Evolutionary conservation across 2,797 vertebrate species (phyloP).

Genomic region (Danio tinwini): DNA sequence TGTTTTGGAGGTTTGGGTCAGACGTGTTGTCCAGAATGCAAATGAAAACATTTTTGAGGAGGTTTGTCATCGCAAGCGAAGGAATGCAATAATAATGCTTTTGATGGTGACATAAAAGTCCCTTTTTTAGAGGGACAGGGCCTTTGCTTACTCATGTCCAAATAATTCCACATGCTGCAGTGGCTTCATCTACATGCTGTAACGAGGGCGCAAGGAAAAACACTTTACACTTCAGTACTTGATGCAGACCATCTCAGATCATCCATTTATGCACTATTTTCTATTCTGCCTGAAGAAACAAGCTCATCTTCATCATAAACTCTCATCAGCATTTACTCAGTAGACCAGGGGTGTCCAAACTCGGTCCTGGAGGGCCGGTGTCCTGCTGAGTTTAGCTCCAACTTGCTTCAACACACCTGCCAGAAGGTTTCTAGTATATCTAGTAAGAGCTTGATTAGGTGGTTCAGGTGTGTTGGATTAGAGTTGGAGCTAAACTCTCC

Average conservation of each 20-base stretch:
- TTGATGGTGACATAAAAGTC: constrained; percentile 64
- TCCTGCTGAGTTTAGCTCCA: no score
- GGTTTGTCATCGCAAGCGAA: constrained; percentile 69
- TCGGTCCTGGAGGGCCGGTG: no score
- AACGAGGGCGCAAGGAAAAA: constrained; percentile 14
- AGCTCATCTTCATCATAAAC: no score
- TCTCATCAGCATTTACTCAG: no score
- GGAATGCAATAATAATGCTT: constrained; percentile 65
- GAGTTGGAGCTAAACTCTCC: no score
- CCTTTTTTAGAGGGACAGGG: constrained; percentile 56
- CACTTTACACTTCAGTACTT: constrained; percentile 14
- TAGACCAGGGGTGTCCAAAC: no score
- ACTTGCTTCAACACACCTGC: no score
- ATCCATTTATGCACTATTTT: no score
- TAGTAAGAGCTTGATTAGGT: no score
- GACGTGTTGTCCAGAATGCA: constrained; percentile 69
- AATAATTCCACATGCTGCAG: constrained; percentile 29
- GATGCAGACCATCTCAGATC: background rate
- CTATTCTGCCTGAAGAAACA: no score
- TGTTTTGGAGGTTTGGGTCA: constrained; percentile 73
- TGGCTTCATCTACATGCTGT: constrained; percentile 11
- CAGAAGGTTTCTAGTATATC: no score
- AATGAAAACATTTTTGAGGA: constrained; percentile 70
- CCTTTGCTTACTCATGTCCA: constrained; percentile 38
- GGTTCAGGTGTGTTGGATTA: no score